Evolutionary conservation across 2,113 vertebrate species (phyloP).

Genomic region (Malurus alboscapulatus): DNA sequence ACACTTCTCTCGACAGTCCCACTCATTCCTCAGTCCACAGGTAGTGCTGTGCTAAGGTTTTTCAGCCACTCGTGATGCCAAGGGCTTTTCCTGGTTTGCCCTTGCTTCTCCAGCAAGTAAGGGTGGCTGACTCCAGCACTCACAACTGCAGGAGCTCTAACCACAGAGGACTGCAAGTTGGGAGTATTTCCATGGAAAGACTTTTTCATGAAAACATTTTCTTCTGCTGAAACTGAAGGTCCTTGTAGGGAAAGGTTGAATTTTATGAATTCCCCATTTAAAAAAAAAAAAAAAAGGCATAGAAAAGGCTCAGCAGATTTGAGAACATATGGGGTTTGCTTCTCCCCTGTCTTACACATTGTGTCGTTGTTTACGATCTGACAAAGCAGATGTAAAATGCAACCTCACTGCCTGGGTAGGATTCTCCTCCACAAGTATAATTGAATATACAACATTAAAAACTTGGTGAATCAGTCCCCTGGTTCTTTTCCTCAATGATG

Average conservation of each 20-base stretch:
- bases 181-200: not conserved
- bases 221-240: not conserved
- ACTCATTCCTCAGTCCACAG: not conserved
- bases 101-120: not conserved
- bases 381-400: slow-evolving; percentile 21
- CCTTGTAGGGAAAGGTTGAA: not conserved
- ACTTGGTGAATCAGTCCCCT: not conserved
- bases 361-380: not conserved
- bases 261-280: not conserved
- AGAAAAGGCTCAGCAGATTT: slow-evolving; percentile 23
- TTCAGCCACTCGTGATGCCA: accelerated
- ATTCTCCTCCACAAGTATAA: not conserved
- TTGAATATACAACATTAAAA: not conserved
- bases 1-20: not conserved
- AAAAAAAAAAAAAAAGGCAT: not conserved
- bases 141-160: not conserved
- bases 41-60: not conserved
- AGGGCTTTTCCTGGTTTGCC: not conserved
- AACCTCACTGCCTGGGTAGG: not conserved
- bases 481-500: not conserved
- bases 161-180: not conserved
- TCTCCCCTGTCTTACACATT: slow-evolving; percentile 25
- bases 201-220: not conserved
- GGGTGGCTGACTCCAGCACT: not conserved
- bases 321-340: slow-evolving; percentile 34